Evolutionary conservation across 2,888 invertebrate genomes (phyloP).

Genomic region (Parnassius glacialis): DNA sequence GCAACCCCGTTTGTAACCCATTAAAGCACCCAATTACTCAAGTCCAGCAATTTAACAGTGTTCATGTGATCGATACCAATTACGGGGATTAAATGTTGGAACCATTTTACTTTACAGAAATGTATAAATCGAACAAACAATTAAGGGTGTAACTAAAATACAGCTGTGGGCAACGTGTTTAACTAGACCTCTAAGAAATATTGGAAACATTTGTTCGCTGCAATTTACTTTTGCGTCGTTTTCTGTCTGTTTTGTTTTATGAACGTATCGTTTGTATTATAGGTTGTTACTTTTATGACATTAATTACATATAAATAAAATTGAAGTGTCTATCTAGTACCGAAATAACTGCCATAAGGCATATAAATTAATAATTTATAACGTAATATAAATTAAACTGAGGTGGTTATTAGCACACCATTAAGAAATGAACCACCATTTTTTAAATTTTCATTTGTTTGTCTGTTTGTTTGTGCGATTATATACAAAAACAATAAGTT

Average conservation of each 20-base stretch:
- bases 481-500: too few relatives aligned
- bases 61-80: constrained; percentile 46
- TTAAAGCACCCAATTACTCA: constrained; percentile 38
- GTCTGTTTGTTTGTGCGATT: too few relatives aligned
- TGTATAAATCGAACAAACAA: constrained; percentile 50
- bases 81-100: constrained; percentile 45
- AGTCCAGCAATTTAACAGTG: constrained; percentile 35
- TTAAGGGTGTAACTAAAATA: constrained; percentile 57
- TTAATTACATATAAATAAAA: too few relatives aligned
- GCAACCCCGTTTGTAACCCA: constrained; percentile 26
- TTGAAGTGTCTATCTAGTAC: too few relatives aligned
- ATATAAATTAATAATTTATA: too few relatives aligned
- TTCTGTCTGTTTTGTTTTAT: constrained; percentile 22
- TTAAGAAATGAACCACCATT: too few relatives aligned
- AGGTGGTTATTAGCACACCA: too few relatives aligned
- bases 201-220: constrained; percentile 34
- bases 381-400: too few relatives aligned
- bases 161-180: constrained; percentile 50
- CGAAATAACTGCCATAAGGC: too few relatives aligned
- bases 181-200: constrained; percentile 55
- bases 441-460: too few relatives aligned
- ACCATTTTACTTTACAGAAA: constrained; percentile 47
- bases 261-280: not conserved
- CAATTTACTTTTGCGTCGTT: constrained; percentile 29
- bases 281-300: too few relatives aligned